Conservation (phyloP, 2,113 vertebrate species). For the Eupsittula cactorum region DNA sequence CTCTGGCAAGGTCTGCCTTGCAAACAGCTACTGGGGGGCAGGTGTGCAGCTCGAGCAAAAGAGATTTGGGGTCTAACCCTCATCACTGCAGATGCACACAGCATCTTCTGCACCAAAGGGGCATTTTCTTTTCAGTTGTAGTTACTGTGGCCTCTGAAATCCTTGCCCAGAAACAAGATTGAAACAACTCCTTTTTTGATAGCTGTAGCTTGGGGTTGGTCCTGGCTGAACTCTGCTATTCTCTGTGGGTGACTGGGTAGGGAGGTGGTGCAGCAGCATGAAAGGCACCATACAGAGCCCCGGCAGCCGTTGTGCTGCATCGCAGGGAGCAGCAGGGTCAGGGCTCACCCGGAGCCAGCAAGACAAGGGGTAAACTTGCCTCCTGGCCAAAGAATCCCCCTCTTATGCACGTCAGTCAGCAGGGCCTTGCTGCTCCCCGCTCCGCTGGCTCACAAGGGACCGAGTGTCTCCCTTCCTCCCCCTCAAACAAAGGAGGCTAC, state of each 20-base stretch:
- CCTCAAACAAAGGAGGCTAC: constrained; percentile 60
- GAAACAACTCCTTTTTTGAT: background rate
- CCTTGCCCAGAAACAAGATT: background rate
- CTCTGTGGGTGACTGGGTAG: background rate
- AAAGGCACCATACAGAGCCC: background rate
- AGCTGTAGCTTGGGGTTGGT: background rate
- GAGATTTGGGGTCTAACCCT: background rate
- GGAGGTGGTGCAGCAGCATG: background rate
- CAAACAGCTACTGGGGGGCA: background rate
- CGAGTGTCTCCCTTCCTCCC: constrained; percentile 67
- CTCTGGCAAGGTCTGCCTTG: background rate
- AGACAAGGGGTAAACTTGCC: background rate
- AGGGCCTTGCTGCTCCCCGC: background rate
- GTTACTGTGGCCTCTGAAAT: background rate
- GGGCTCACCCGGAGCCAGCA: background rate
- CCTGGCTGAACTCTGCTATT: background rate
- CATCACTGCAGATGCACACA: rapidly evolving
- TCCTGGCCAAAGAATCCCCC: background rate
- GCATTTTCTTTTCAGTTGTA: rapidly evolving
- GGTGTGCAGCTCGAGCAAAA: background rate
- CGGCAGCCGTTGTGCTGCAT: background rate
- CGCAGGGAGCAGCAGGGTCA: background rate
- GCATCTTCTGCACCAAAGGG: background rate
- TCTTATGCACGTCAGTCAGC: background rate
- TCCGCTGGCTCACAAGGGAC: constrained; percentile 38